phyloP scores from a whole-genome alignment of 2,888 invertebrate genomes.

The Leptogaster cylindrica region DNA sequence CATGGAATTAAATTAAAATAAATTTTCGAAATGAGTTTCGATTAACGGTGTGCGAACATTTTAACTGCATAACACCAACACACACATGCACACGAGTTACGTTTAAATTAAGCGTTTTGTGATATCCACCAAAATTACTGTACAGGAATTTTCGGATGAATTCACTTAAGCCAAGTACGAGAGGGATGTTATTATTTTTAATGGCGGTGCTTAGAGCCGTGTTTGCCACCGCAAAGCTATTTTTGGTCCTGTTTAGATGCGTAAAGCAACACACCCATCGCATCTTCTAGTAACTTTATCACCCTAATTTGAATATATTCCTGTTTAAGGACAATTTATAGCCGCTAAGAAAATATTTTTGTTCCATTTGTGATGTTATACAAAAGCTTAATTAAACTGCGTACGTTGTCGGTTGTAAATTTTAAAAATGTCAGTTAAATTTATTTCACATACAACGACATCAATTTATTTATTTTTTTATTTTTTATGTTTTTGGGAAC shows the following conservation, averaged over 20 bases:
- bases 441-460: neutral
- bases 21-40: no score
- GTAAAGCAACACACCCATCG: neutral
- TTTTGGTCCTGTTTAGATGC: neutral
- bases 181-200: neutral
- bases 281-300: neutral
- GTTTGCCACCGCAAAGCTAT: neutral
- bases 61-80: no score
- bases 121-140: no score
- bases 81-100: no score
- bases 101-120: no score
- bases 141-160: no score
- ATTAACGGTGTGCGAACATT: no score
- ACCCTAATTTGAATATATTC: slow-evolving; percentile 12
- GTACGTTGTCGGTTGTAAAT: neutral
- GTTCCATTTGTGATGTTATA: neutral
- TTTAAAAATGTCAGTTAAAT: neutral
- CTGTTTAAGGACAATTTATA: slow-evolving; percentile 10
- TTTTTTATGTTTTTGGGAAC: neutral
- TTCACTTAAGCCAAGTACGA: no score
- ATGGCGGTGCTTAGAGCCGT: neutral
- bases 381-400: neutral
- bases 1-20: no score
- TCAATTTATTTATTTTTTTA: neutral
- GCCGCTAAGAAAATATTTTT: neutral